Evolutionary conservation across 2,113 vertebrate genomes (phyloP), one percentile per base, ranked within the genome.

Genomic region (Thomomys bottae): DNA sequence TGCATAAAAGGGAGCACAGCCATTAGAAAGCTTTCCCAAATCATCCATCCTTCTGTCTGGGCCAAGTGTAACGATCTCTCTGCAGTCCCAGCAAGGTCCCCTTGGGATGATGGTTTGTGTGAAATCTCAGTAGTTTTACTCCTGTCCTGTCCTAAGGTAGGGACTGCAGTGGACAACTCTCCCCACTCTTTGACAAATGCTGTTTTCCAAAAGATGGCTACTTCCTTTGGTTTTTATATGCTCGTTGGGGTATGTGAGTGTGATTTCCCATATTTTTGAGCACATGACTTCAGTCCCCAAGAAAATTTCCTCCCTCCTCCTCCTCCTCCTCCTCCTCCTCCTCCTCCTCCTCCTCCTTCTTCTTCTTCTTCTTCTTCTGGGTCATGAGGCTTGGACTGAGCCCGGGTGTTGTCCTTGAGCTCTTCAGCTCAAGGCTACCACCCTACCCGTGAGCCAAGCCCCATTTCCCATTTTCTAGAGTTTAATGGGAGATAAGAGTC

Each of bases 101-200:
- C 28, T 3, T 34, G 49, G 36, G 17, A 28, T 59, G 20, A 28
- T 14, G 3, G 17, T 38, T 23, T 12, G 2, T 0, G 2, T n/a
- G 4, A 26, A 72, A 24, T 40, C 30, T 59, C n/a, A 21, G 23
- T 12, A 18, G 1, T 45, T 61, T 23, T 6, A 6, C 32, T 1
- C 71, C 15, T 36, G 8, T 45, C n/a, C 36, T 32, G 17, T 86
- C 36, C 28, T 0, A 0, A 54, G 38, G 14, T 4, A 82, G 42
- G 36, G 49, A 71, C 38, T 28, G 26, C 24, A 12, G 5, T 12
- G 28, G 64, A 18, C 36, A 36, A 18, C 72, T 14, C 36, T 81
- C 5, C 40, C 15, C 21, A 54, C 15, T 28, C 6, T 34, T 32
- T 26, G 59, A 66, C 54, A 24, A 0, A 2, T 5, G 18, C 7